Evolutionary conservation across 2,797 vertebrate species (phyloP), one percentile per base, ranked within the genome.

Genomic region (Crax fasciolata): DNA sequence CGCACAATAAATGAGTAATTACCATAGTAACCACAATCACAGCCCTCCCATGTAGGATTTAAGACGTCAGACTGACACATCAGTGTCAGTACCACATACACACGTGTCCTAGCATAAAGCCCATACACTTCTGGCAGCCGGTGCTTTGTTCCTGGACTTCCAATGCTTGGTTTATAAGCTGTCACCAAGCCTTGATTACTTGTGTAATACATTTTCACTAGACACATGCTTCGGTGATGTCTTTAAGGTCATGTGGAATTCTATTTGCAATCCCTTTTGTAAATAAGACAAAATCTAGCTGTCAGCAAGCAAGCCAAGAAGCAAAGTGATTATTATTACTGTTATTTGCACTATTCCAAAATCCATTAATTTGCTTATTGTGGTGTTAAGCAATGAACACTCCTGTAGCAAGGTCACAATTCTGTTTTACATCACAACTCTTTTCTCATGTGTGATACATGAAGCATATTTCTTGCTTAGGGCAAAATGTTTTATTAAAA

Each of bases 401-500:
- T 95, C 88, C 90, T 93, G 86, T 44, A 96, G 93, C 94, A 97
- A 98, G 97, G 97, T 97, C 94, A 94, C 78, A 83, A 67, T 96
- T 95, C 68, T n/a, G 57, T 96, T 97, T 96, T 80, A 82, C 86
- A 76, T 94, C 89, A 92, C 85, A 94, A 72, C 85, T 95, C 85
- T 87, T 94, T 96, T 95, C 92, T 97, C 84, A 84, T 83, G 87
- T 93, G 94, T 94, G 93, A 95, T 93, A 90, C 90, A 93, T 84
- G 84, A 96, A 97, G 87, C 85, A 49, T 90, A 96, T 91, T 97
- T 96, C 89, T 95, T 85, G 93, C 97, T 96, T 17, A 54, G 58
- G 94, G 97, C 75, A 75, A 91, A 83, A 96, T 96, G 73, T 97
- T 97, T 98, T 97, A 97, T 97, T 97, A 93, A 98, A 86, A 96